Conservation (phyloP, 64 coral and sea anemone species). For the Montipora capricornis region DNA sequence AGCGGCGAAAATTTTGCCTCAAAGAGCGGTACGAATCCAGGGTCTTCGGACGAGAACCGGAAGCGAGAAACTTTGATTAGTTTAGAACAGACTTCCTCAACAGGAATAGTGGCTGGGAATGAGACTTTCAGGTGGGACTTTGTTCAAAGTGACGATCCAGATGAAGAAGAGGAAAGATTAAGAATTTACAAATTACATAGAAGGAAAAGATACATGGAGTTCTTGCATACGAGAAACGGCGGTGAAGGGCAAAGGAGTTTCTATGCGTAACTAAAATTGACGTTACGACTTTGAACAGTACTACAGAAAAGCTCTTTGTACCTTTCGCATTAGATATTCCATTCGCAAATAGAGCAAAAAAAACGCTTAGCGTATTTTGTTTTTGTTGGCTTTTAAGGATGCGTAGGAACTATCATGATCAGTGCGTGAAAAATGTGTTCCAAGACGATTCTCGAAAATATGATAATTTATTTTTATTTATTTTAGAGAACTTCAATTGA, state of each 20-base stretch:
- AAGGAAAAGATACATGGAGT: slow-evolving; percentile 39
- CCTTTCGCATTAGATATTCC: background rate
- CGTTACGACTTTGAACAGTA: background rate
- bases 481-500: background rate
- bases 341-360: background rate
- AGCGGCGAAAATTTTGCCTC: slow-evolving; percentile 12
- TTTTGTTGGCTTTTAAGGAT: background rate
- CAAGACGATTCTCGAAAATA: background rate
- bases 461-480: background rate
- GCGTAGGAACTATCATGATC: background rate
- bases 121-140: slow-evolving; percentile 47
- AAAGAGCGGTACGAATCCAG: background rate
- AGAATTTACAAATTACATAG: slow-evolving; percentile 46
- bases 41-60: background rate
- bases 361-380: background rate
- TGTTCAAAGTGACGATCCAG: slow-evolving; percentile 1
- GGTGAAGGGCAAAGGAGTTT: slow-evolving; percentile 28
- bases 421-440: background rate
- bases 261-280: background rate
- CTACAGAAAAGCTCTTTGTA: background rate
- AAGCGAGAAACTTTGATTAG: background rate
- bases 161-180: slow-evolving; percentile 37
- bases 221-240: slow-evolving; percentile 25
- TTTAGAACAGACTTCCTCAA: background rate
- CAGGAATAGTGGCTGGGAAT: background rate